Base-by-base conservation (phyloP, 2,888 invertebrate species). In the Cyclophora punctaria region DNA sequence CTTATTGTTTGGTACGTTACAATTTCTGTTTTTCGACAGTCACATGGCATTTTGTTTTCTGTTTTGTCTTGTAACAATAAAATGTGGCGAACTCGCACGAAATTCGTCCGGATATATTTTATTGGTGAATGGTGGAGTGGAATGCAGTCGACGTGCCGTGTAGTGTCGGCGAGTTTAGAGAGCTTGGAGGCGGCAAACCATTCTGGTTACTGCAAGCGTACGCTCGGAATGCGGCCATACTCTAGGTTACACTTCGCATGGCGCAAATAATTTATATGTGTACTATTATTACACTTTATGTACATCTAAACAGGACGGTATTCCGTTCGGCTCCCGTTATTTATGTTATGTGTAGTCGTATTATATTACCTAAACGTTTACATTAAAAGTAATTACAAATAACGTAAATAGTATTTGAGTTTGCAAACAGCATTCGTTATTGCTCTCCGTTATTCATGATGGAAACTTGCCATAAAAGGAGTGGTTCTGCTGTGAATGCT, bases 221-320 rank as follows among this genome's bases (percentile, higher is more conserved):
- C 71, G 71, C 58, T 67, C 61, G 79, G 83, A 82, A 86, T 85
- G 76, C 67, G 58, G 45, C 72, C 75, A 78, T 76, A 69, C 72
- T 71, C 70, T 73, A 73, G 67, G 72, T 67, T 75, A 71, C 72
- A 71, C 71, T 69, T 76, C 69, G 62, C 66, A 72, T 72, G 69
- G 67, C 60, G 64, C 66, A 71, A 77, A 80, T 82, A 73, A 78
- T 77, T 78, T 72, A 75, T 74, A 67, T 60, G 64, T 43, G 43
- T 43, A n/a, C n/a, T n/a, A 43, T 3, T 43, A 7, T 3, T 43
- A 7, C 3, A 20, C 6, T 7, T 4, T 43, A 43, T 20, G 20
- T 37, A 37, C 37, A 37, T 37, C 37, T 37, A 5, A 37, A 37
- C 20, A 20, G 20, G 20, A 20, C 20, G 20, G 20, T 20, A 2